A percentile compares a stretch with the other conserved stretches of the same genome.
phyloP scores from a whole-genome alignment of 2,888 invertebrate species.

The Leptinotarsa juncta region DNA sequence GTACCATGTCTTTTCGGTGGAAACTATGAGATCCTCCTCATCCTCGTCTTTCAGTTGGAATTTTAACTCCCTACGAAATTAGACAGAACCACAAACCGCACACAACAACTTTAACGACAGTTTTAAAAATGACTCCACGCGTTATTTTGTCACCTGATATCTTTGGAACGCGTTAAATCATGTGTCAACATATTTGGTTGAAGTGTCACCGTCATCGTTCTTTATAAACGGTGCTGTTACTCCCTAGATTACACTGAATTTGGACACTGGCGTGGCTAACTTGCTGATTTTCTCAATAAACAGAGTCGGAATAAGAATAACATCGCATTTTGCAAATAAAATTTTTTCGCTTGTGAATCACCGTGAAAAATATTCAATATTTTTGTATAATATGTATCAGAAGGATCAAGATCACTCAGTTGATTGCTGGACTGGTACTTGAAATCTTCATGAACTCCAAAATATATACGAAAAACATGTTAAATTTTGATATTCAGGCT shows the following conservation, averaged over 20 bases:
- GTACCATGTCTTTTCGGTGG: slow-evolving; percentile 24
- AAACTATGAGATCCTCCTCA: slow-evolving; percentile 8
- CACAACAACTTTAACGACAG: slow-evolving; percentile 50
- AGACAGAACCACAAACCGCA: slow-evolving; percentile 34
- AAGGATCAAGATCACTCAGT: too few species aligned
- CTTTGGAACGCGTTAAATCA: slow-evolving; percentile 27
- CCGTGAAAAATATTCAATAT: too few species aligned
- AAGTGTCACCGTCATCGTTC: slow-evolving; percentile 4
- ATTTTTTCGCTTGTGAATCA: too few species aligned
- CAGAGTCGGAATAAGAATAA: neutral
- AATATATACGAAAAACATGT: too few species aligned
- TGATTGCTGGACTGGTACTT: too few species aligned
- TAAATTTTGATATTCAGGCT: too few species aligned
- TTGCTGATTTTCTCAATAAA: neutral
- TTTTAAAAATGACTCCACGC: slow-evolving; percentile 50
- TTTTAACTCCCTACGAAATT: slow-evolving; percentile 20
- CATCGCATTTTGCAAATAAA: too few species aligned
- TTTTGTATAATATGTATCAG: too few species aligned
- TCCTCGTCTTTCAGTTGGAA: neutral
- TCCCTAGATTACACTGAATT: neutral
- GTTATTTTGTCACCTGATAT: slow-evolving; percentile 47
- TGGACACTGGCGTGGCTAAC: slow-evolving; percentile 5
- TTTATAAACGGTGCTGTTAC: slow-evolving; percentile 25
- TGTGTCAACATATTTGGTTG: slow-evolving; percentile 36
- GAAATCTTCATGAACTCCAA: too few species aligned